phyloP scores from a whole-genome alignment of 2,888 invertebrate species.

The Brenthis ino region DNA sequence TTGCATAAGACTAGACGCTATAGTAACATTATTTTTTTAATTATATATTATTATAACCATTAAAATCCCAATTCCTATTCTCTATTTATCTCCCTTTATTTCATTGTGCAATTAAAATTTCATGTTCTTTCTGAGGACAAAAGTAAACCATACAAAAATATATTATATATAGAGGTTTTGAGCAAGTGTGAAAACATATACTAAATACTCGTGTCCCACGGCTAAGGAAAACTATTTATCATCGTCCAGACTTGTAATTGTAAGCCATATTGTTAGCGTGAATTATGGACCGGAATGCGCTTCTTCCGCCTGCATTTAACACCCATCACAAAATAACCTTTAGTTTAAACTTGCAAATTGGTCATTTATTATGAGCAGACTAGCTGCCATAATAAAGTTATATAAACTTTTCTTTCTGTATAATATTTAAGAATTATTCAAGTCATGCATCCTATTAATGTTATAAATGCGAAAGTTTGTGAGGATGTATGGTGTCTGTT shows the following conservation, averaged over 20 bases:
- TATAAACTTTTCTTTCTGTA: not conserved
- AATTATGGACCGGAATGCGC: slow-evolving; percentile 69
- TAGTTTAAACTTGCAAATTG: slow-evolving; percentile 40
- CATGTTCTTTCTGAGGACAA: not conserved
- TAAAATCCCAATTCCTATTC: too few species aligned
- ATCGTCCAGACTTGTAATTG: slow-evolving; percentile 79
- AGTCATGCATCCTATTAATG: not conserved
- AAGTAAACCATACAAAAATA: slow-evolving; percentile 10
- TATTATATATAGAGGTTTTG: slow-evolving; percentile 28
- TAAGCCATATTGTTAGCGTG: slow-evolving; percentile 76
- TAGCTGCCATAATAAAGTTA: not conserved
- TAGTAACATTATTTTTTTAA: too few species aligned
- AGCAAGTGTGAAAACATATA: slow-evolving; percentile 46
- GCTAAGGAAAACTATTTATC: slow-evolving; percentile 75
- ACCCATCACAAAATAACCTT: slow-evolving; percentile 43
- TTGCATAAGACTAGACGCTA: too few species aligned
- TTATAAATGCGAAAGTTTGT: too few species aligned
- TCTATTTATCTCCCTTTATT: too few species aligned
- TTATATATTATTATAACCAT: too few species aligned
- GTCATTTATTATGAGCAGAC: slow-evolving; percentile 33
- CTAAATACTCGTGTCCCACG: slow-evolving; percentile 61
- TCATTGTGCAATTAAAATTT: too few species aligned
- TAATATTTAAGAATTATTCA: slow-evolving; percentile 3
- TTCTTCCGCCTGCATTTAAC: slow-evolving; percentile 63
- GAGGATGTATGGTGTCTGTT: too few species aligned